Conservation (phyloP, 2,797 vertebrate genomes). For the Halcyon leucocephala region DNA sequence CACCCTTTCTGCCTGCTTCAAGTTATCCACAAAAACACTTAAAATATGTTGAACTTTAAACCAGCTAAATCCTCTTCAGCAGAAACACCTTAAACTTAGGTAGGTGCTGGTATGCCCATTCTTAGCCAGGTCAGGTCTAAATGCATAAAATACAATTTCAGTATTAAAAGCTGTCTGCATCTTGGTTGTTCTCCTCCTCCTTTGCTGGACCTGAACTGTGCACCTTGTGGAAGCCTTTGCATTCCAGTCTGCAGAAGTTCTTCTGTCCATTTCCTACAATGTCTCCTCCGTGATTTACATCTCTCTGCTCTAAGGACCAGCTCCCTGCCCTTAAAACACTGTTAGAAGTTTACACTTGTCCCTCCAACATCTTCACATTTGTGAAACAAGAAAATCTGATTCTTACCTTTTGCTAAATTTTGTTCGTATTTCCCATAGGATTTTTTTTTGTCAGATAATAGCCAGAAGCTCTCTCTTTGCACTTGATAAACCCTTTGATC, state of each 20-base stretch:
- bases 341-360: not conserved
- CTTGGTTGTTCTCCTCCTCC: not conserved
- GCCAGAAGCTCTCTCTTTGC: slow-evolving; percentile 57
- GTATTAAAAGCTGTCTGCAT: not conserved
- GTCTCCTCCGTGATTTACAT: not conserved
- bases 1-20: not conserved
- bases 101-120: not conserved
- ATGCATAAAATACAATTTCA: not conserved
- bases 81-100: not conserved
- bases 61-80: not conserved
- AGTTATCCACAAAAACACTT: slow-evolving; percentile 7
- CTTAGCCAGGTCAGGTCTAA: not conserved
- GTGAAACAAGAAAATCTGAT: slow-evolving; percentile 21
- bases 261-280: not conserved
- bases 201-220: not conserved
- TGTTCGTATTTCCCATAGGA: slow-evolving; percentile 33
- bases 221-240: rapidly evolving
- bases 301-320: not conserved
- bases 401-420: slow-evolving; percentile 35
- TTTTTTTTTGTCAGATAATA: slow-evolving; percentile 48
- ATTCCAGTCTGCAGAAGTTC: not conserved
- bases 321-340: not conserved
- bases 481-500: slow-evolving; percentile 63
- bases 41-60: slow-evolving; percentile 30
- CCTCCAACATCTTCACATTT: not conserved